phyloP scores from a whole-genome alignment of 2,888 invertebrate genomes.

The Bruchidius siliquastri region DNA sequence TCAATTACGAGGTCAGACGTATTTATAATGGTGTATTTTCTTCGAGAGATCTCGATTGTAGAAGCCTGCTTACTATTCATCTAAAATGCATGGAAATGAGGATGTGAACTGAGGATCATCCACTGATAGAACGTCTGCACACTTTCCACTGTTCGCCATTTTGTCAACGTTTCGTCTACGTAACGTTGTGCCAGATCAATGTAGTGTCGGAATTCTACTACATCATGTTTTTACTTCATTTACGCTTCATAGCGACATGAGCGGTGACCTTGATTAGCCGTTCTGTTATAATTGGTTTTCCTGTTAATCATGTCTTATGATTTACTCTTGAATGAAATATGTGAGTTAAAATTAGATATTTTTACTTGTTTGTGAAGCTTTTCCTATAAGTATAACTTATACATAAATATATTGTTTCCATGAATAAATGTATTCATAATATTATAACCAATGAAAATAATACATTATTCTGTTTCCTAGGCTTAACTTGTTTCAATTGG shows the following conservation, averaged over 20 bases:
- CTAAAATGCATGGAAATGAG: neutral
- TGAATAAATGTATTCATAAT: no score
- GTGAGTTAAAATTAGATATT: no score
- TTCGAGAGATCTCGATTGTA: neutral
- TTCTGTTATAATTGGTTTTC: neutral
- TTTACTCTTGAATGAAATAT: no score
- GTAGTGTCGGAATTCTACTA: neutral
- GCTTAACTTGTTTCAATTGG: no score
- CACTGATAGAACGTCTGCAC: neutral
- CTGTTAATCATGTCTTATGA: no score
- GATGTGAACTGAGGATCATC: neutral
- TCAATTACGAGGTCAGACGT: neutral
- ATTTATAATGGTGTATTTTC: neutral
- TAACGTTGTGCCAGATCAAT: neutral
- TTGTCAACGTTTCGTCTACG: neutral
- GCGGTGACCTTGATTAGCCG: neutral
- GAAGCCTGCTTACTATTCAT: neutral
- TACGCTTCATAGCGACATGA: neutral
- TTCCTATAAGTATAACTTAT: no score
- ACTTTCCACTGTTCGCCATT: neutral
- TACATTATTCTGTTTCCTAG: no score
- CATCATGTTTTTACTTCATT: neutral
- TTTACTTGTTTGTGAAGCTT: no score
- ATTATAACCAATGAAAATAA: no score
- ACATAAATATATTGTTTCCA: no score